Evolutionary conservation across 1,140 invertebrate genomes (phyloP).

Genomic region (Panagrolaimus sp.): DNA sequence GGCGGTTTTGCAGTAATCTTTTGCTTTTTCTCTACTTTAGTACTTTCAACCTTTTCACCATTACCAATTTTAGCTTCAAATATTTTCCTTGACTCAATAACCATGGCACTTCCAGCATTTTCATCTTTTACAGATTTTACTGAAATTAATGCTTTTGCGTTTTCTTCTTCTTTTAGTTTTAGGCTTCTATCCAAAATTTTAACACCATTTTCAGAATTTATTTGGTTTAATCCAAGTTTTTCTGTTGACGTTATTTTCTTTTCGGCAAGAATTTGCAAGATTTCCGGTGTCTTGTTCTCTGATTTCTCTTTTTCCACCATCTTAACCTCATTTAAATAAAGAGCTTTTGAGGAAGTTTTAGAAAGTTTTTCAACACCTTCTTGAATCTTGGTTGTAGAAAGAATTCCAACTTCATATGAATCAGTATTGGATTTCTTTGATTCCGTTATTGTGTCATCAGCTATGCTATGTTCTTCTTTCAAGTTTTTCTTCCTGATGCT

Average conservation of each 20-base stretch:
- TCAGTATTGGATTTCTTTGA: conserved; percentile 7
- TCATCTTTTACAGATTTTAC: neutral
- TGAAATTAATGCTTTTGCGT: neutral
- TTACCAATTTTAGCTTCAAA: conserved; percentile 3
- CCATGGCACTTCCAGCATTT: neutral
- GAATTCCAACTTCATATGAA: conserved; percentile 4
- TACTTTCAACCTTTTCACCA: too few relatives aligned
- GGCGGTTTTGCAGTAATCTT: too few relatives aligned
- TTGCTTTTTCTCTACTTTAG: too few relatives aligned
- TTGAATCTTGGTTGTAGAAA: conserved; percentile 14
- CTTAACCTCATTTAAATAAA: neutral
- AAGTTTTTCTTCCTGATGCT: conserved; percentile 22
- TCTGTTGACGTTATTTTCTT: neutral
- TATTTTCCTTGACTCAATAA: conserved; percentile 6
- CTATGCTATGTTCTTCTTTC: conserved; percentile 8
- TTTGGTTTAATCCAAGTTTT: conserved; percentile 10
- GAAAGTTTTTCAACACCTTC: neutral
- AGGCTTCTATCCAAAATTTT: neutral
- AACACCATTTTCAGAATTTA: conserved; percentile 9
- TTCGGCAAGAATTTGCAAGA: neutral
- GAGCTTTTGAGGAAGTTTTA: conserved; percentile 4
- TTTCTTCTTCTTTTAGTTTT: neutral
- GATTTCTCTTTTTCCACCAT: neutral
- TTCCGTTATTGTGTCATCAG: conserved; percentile 8
- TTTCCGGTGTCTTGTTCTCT: neutral